Conservation (phyloP, 2,113 vertebrate species). For the Anhinga rufa region DNA sequence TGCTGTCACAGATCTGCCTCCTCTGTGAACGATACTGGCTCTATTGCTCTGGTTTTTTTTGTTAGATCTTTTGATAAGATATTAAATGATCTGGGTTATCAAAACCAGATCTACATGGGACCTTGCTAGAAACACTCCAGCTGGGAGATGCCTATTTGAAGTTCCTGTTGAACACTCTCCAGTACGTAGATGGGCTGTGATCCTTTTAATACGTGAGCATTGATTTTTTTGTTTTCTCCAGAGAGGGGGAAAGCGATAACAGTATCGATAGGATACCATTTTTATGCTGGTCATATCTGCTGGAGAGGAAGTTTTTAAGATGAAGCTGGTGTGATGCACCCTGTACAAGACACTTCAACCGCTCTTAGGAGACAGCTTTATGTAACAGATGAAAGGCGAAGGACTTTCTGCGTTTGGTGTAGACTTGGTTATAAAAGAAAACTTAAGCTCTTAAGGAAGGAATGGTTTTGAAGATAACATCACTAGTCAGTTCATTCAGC, state of each 20-base stretch:
- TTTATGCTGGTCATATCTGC: neutral
- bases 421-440: neutral
- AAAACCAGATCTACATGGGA: neutral
- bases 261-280: neutral
- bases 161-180: neutral
- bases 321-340: neutral
- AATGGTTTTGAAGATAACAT: neutral
- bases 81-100: neutral
- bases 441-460: neutral
- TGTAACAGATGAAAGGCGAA: neutral
- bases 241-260: neutral
- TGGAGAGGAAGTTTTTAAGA: neutral
- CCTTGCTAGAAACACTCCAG: neutral
- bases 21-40: neutral
- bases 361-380: neutral
- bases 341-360: neutral
- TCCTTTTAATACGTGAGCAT: neutral
- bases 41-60: neutral
- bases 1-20: neutral
- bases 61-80: neutral
- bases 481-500: neutral
- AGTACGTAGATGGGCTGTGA: neutral
- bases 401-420: neutral
- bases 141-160: neutral
- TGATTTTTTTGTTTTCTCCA: neutral